Evolutionary conservation across 2,888 invertebrate genomes (phyloP).

Genomic region (Andrena marginata): DNA sequence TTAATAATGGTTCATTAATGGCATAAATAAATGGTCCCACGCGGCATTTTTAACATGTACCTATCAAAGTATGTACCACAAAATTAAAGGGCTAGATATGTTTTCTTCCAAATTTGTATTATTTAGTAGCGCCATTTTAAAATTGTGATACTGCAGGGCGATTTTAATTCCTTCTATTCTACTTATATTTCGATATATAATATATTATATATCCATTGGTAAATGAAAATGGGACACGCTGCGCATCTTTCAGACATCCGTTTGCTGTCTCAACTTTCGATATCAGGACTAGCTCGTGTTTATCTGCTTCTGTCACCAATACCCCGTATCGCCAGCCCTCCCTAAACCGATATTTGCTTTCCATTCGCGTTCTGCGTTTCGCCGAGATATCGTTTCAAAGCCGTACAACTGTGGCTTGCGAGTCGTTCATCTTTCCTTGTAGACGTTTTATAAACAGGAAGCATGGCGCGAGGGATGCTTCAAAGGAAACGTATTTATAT

Average conservation of each 20-base stretch:
- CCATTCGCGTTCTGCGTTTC: slow-evolving; percentile 16
- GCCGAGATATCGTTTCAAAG: slow-evolving; percentile 1
- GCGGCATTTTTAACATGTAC: no score
- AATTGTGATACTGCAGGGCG: no score
- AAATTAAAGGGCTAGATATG: no score
- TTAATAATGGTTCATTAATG: no score
- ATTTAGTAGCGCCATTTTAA: no score
- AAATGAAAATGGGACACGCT: not conserved
- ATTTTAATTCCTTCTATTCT: not conserved
- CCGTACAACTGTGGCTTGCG: not conserved
- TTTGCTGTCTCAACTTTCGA: not conserved
- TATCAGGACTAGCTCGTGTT: slow-evolving; percentile 1
- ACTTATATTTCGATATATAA: not conserved
- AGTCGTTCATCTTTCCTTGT: not conserved
- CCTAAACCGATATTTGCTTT: slow-evolving; percentile 17
- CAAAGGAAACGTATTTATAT: not conserved
- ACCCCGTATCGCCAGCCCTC: not conserved
- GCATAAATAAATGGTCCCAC: no score
- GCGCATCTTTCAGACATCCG: not conserved
- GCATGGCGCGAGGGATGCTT: not conserved
- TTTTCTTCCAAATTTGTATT: no score
- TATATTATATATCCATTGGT: not conserved
- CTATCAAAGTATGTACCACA: no score
- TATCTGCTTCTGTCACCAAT: slow-evolving; percentile 15
- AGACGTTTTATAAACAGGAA: not conserved